Percentiles rank a stretch among this genome's conserved stretches.
Evolutionary conservation across 1,140 invertebrate species (phyloP).

Genomic region (Drosophila pruinosa): DNA sequence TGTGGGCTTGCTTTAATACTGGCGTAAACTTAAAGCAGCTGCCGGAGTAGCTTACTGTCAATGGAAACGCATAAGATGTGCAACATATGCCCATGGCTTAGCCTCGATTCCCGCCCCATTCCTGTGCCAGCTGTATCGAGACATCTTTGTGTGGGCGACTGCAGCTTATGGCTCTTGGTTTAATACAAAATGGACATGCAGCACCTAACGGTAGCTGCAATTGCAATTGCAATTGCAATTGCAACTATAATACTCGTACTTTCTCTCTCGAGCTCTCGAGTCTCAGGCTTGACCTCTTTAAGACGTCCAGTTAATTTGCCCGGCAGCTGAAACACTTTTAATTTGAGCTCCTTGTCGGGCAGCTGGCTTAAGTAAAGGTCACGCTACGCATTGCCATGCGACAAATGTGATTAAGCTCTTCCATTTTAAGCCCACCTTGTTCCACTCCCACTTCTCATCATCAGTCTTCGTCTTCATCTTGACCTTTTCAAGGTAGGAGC

Average conservation of each 20-base stretch:
- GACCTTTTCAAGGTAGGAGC: neutral
- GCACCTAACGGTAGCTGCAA: neutral
- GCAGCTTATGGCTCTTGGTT: slow-evolving; percentile 7
- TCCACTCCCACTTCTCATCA: neutral
- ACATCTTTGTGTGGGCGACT: neutral
- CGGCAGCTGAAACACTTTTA: neutral
- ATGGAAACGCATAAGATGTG: slow-evolving; percentile 7
- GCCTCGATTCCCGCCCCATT: neutral
- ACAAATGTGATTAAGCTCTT: neutral
- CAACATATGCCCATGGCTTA: slow-evolving; percentile 33
- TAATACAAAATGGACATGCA: slow-evolving; percentile 17
- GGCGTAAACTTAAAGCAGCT: slow-evolving; percentile 14
- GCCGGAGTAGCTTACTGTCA: neutral
- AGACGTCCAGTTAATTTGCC: slow-evolving; percentile 1
- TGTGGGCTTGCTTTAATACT: neutral
- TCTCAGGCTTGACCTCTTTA: neutral
- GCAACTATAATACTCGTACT: neutral
- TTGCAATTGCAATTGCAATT: neutral
- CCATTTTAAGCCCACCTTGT: too few species aligned
- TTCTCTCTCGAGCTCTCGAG: neutral
- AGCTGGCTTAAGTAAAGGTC: neutral
- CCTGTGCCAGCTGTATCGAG: neutral
- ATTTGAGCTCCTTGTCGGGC: neutral
- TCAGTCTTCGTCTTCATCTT: neutral
- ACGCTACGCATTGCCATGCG: neutral